phyloP scores from a whole-genome alignment of 2,113 vertebrate genomes.

The Stegostoma tigrinum region DNA sequence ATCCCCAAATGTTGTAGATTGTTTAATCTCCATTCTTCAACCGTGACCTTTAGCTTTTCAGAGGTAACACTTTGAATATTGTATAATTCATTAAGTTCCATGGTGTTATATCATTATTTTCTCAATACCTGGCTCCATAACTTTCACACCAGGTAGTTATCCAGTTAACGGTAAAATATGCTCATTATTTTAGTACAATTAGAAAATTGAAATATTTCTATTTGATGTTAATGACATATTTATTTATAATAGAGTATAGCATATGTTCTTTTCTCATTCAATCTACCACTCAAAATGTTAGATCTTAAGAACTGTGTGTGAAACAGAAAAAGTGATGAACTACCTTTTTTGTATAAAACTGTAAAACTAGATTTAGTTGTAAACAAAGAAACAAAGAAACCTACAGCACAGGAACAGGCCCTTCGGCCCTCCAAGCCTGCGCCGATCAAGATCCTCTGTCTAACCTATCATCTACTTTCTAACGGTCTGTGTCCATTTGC shows the following conservation, averaged over 20 bases:
- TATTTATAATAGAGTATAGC: no score
- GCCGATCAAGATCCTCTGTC: no score
- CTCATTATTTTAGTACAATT: not conserved
- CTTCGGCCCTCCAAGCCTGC: no score
- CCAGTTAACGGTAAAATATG: not conserved
- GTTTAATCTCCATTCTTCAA: not conserved
- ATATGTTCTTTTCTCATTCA: not conserved
- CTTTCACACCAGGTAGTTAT: not conserved
- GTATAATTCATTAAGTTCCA: not conserved
- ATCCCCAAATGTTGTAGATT: not conserved
- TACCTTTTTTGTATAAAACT: not conserved
- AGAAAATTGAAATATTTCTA: not conserved
- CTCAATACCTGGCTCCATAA: not conserved
- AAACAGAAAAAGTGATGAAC: not conserved
- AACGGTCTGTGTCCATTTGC: no score
- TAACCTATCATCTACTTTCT: no score
- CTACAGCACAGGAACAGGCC: no score
- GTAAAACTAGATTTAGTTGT: no score
- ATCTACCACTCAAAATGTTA: not conserved
- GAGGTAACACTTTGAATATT: not conserved
- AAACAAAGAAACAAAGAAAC: no score
- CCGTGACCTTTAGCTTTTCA: not conserved
- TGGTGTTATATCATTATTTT: not conserved
- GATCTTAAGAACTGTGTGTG: not conserved
- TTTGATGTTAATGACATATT: not conserved